Evolutionary conservation across 2,888 invertebrate species (phyloP).

Genomic region (Limnephilus rhombicus): DNA sequence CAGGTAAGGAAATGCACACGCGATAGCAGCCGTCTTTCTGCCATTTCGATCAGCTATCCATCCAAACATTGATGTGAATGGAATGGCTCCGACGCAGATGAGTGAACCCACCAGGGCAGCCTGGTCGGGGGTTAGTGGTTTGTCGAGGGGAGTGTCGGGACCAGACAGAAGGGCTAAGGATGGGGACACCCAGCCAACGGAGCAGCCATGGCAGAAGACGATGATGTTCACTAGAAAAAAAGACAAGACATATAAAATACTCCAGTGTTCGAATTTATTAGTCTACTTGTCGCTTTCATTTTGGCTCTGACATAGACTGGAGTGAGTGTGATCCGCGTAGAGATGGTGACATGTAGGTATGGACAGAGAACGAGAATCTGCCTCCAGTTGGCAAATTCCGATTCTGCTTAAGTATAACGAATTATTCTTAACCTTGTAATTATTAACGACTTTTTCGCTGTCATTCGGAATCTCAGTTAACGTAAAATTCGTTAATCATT

Average conservation of each 20-base stretch:
- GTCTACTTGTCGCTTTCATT: too few species aligned
- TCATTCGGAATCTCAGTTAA: too few species aligned
- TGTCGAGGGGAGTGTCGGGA: constrained; percentile 73
- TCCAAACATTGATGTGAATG: constrained; percentile 78
- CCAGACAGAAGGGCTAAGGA: constrained; percentile 78
- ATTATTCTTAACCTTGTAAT: too few species aligned
- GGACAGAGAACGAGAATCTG: too few species aligned
- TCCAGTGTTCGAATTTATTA: too few species aligned
- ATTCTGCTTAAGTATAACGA: too few species aligned
- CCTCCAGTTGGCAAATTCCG: too few species aligned
- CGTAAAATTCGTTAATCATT: too few species aligned
- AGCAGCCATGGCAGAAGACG: constrained; percentile 78
- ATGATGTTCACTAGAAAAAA: constrained; percentile 76
- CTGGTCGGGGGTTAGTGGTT: constrained; percentile 75
- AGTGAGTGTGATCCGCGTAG: too few species aligned
- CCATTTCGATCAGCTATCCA: constrained; percentile 77
- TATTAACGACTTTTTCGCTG: too few species aligned
- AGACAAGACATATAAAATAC: not conserved
- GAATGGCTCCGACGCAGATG: constrained; percentile 77
- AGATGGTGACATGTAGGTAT: too few species aligned
- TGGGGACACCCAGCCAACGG: constrained; percentile 80
- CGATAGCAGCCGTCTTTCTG: constrained; percentile 76
- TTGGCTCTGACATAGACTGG: too few species aligned
- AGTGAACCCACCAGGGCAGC: constrained; percentile 79
- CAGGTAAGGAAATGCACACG: constrained; percentile 78